Evolutionary conservation across 2,113 vertebrate genomes (phyloP).

Genomic region (Synchiropus splendidus): DNA sequence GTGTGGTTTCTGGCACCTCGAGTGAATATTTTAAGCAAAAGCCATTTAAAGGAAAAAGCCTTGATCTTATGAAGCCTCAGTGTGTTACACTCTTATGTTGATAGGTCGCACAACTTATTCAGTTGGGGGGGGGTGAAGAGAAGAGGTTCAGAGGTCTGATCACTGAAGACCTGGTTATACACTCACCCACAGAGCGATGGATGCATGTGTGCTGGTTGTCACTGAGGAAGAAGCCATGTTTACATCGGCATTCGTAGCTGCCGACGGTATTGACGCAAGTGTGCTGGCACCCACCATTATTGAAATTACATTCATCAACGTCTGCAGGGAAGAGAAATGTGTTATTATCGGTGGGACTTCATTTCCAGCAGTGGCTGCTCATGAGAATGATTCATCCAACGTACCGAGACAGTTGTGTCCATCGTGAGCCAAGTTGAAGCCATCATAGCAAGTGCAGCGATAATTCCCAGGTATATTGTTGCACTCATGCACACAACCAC

Average conservation of each 20-base stretch:
- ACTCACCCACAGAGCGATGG: slow-evolving; percentile 88
- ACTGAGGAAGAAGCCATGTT: slow-evolving; percentile 91
- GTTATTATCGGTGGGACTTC: too few species aligned
- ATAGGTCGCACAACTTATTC: too few species aligned
- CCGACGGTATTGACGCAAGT: slow-evolving; percentile 88
- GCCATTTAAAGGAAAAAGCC: too few species aligned
- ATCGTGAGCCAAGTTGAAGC: slow-evolving; percentile 90
- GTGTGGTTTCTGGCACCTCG: slow-evolving; percentile 11
- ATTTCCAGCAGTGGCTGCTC: too few species aligned
- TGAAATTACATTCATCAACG: slow-evolving; percentile 86
- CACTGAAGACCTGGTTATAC: too few species aligned
- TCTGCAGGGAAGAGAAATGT: slow-evolving; percentile 54
- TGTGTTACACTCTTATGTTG: too few species aligned
- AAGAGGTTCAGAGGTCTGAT: too few species aligned
- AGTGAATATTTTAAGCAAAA: too few species aligned
- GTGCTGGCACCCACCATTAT: slow-evolving; percentile 95
- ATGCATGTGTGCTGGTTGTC: slow-evolving; percentile 98
- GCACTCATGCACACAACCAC: slow-evolving; percentile 95
- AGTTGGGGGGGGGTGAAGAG: too few species aligned
- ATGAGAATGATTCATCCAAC: slow-evolving; percentile 30
- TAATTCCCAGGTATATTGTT: slow-evolving; percentile 97
- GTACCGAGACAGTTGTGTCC: slow-evolving; percentile 98
- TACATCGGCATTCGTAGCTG: slow-evolving; percentile 92
- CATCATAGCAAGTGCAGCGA: slow-evolving; percentile 91
- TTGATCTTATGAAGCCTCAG: not conserved